Percentiles rank a stretch among this genome's conserved stretches.
Evolutionary conservation across 2,888 invertebrate genomes (phyloP).

Genomic region (Xestobium rufovillosum): DNA sequence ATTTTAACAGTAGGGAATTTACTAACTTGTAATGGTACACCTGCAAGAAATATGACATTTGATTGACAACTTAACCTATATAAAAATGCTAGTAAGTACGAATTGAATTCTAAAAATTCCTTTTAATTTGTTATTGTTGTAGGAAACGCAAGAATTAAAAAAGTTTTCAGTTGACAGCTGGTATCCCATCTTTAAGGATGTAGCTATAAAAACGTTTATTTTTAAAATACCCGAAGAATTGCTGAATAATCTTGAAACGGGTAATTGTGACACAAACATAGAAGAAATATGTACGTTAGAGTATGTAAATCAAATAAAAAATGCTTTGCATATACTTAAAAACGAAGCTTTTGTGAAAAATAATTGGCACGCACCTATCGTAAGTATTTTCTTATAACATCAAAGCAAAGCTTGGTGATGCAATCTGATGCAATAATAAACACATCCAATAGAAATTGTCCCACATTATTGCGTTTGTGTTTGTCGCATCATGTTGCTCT

Average conservation of each 20-base stretch:
- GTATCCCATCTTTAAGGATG: slow-evolving; percentile 33
- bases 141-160: slow-evolving; percentile 36
- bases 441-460: too few relatives aligned
- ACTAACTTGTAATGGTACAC: too few relatives aligned
- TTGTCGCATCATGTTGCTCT: too few relatives aligned
- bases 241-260: slow-evolving; percentile 26
- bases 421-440: too few relatives aligned
- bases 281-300: slow-evolving; percentile 22
- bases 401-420: too few relatives aligned
- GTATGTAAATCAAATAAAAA: slow-evolving; percentile 28
- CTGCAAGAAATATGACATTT: too few relatives aligned
- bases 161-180: slow-evolving; percentile 36
- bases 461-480: too few relatives aligned
- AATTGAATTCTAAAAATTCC: too few relatives aligned
- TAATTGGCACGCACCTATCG: slow-evolving; percentile 40
- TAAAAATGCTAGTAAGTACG: too few relatives aligned
- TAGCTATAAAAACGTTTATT: slow-evolving; percentile 32
- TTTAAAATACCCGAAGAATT: slow-evolving; percentile 31
- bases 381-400: slow-evolving; percentile 16
- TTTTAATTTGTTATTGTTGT: too few relatives aligned
- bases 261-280: slow-evolving; percentile 15
- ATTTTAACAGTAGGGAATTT: too few relatives aligned
- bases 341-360: slow-evolving; percentile 37
- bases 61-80: too few relatives aligned
- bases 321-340: slow-evolving; percentile 31